Conservation (phyloP, 2,888 invertebrate genomes). For the Phaonia tiefii region DNA sequence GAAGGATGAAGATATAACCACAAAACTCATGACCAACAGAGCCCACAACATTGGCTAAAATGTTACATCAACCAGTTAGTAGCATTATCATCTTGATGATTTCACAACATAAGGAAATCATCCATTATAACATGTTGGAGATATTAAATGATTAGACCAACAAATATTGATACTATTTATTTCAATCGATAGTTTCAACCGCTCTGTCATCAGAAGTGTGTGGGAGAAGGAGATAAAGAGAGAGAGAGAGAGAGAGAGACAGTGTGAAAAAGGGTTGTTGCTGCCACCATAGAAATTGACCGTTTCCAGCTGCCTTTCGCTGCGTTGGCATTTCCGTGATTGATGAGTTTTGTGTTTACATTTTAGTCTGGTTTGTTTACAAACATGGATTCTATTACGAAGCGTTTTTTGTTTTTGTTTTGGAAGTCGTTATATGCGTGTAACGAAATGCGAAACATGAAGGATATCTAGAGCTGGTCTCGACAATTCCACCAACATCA, state of each 20-base stretch:
- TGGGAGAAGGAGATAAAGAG: no score
- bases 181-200: neutral
- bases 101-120: slow-evolving; percentile 9
- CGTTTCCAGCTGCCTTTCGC: neutral
- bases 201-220: neutral
- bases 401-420: slow-evolving; percentile 7
- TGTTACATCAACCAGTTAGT: no score
- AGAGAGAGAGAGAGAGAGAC: no score
- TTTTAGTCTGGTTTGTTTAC: slow-evolving; percentile 14
- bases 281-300: no score
- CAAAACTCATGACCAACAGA: neutral
- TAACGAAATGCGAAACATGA: neutral
- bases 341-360: slow-evolving; percentile 37
- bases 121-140: slow-evolving; percentile 27
- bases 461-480: slow-evolving; percentile 24
- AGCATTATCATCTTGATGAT: neutral
- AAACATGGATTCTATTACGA: slow-evolving; percentile 26
- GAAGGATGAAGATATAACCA: neutral
- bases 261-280: slow-evolving; percentile 13
- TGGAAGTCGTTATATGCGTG: slow-evolving; percentile 2
- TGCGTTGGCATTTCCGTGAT: slow-evolving; percentile 38
- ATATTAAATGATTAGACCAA: slow-evolving; percentile 29
- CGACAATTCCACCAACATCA: slow-evolving; percentile 64
- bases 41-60: neutral
- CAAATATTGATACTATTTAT: slow-evolving; percentile 47